A percentile compares a stretch with the other conserved stretches of the same genome.
These are phyloP conservation scores for Rambutsinella grinnellia DNA, from an alignment of 2,888 invertebrate genomes.

Conservation along the genomic window DNA sequence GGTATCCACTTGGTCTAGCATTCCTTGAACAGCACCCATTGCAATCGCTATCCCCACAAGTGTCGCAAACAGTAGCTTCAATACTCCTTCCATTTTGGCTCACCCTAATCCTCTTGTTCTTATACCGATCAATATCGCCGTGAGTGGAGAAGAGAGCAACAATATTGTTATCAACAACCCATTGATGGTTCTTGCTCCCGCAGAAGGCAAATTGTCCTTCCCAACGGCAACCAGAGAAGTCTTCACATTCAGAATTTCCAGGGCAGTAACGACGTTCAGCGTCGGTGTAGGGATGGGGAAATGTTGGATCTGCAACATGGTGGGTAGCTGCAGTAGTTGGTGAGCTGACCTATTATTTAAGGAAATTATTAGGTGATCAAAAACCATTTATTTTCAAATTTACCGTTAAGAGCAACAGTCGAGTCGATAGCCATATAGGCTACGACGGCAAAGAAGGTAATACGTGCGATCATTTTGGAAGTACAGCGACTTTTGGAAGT, in stretches of 20 bases:
- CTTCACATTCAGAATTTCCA: slow-evolving; percentile 16
- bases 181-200: not conserved
- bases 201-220: slow-evolving; percentile 16
- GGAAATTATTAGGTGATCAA: too few species aligned
- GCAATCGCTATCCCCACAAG: slow-evolving; percentile 35
- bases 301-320: slow-evolving; percentile 9
- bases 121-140: not conserved
- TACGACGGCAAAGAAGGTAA: not conserved
- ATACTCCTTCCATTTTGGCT: not conserved
- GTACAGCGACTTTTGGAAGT: too few species aligned
- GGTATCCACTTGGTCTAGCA: slow-evolving; percentile 14
- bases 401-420: slow-evolving; percentile 1
- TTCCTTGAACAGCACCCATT: slow-evolving; percentile 33
- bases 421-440: slow-evolving; percentile 1
- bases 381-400: not conserved
- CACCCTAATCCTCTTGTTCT: not conserved
- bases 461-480: not conserved
- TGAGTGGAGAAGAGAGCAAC: slow-evolving; percentile 9
- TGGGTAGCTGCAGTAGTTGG: slow-evolving; percentile 4
- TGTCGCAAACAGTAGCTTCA: slow-evolving; percentile 28
- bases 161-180: slow-evolving; percentile 8
- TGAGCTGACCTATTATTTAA: slow-evolving; percentile 3
- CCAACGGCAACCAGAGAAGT: slow-evolving; percentile 7
- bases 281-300: slow-evolving; percentile 14
- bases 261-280: not conserved